A percentile compares a stretch with the other conserved stretches of the same genome.
Evolutionary conservation across 2,888 invertebrate species (phyloP).

Genomic region (Ptilodon capucinus): DNA sequence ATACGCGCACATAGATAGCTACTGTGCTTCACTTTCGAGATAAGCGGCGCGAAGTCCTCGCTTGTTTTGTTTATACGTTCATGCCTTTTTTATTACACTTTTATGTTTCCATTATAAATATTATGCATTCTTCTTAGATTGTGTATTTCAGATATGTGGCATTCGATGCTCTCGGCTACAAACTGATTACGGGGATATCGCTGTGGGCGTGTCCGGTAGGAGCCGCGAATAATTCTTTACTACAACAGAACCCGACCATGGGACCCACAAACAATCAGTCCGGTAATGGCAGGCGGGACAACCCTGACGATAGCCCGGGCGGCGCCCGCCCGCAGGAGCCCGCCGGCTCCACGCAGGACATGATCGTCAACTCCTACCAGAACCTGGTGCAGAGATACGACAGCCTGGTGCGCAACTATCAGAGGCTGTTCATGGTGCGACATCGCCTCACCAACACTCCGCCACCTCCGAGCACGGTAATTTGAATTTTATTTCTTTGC

Average conservation of each 20-base stretch:
- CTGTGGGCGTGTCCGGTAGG: conserved; percentile 54
- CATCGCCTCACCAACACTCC: conserved; percentile 67
- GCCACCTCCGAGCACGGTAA: conserved; percentile 69
- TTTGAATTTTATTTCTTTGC: conserved; percentile 21
- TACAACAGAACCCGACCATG: conserved; percentile 48
- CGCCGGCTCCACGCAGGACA: conserved; percentile 59
- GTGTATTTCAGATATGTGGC: conserved; percentile 87
- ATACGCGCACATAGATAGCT: too few relatives aligned
- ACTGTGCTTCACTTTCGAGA: too few relatives aligned
- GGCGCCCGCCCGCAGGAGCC: conserved; percentile 48
- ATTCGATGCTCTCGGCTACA: conserved; percentile 91
- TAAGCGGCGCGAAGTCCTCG: too few relatives aligned
- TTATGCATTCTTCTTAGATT: conserved; percentile 21
- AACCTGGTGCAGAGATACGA: conserved; percentile 78
- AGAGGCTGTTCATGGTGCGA: conserved; percentile 75
- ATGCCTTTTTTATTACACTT: background rate
- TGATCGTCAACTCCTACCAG: conserved; percentile 76
- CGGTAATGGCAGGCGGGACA: conserved; percentile 46
- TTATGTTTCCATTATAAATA: background rate
- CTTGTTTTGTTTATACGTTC: background rate
- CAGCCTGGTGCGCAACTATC: conserved; percentile 76
- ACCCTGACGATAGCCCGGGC: conserved; percentile 45
- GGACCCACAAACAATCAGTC: conserved; percentile 45
- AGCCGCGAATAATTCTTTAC: conserved; percentile 39
- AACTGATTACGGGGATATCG: conserved; percentile 92